A percentile compares a stretch with the other conserved stretches of the same genome.
phyloP scores from a whole-genome alignment of 2,888 invertebrate species.

The Microdon myrmicae region DNA sequence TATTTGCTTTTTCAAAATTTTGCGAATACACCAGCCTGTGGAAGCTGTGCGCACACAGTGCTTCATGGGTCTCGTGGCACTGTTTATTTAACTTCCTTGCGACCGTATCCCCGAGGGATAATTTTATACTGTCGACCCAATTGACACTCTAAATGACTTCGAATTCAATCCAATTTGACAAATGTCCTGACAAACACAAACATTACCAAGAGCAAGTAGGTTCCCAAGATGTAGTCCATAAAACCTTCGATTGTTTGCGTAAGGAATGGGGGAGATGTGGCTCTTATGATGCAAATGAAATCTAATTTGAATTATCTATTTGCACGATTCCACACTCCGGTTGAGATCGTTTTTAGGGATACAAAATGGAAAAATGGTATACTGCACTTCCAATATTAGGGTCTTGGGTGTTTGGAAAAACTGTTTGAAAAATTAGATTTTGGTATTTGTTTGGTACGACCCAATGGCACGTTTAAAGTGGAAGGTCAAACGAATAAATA shows the following conservation, averaged over 20 bases:
- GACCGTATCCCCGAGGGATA: conserved; percentile 12
- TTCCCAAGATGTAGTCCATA: too few relatives aligned
- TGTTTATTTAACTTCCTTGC: conserved; percentile 15
- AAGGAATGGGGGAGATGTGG: not conserved
- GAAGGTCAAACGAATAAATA: too few relatives aligned
- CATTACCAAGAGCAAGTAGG: too few relatives aligned
- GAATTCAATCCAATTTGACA: conserved; percentile 16
- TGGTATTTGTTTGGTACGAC: too few relatives aligned
- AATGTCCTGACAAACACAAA: conserved; percentile 21
- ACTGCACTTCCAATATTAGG: too few relatives aligned
- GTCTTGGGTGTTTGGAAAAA: too few relatives aligned
- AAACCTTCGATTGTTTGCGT: too few relatives aligned
- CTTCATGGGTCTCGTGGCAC: conserved; percentile 3
- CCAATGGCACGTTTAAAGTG: too few relatives aligned
- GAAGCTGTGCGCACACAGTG: too few relatives aligned
- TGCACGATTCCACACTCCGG: conserved; percentile 30
- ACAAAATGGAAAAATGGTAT: too few relatives aligned
- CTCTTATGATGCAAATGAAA: conserved; percentile 20
- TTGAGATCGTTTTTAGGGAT: conserved; percentile 26
- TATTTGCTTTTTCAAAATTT: conserved; percentile 9
- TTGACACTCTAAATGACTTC: conserved; percentile 31
- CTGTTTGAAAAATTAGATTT: too few relatives aligned
- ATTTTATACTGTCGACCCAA: conserved; percentile 3
- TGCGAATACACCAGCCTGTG: conserved; percentile 27
- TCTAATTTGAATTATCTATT: conserved; percentile 45